These are phyloP conservation scores for Enteromius trimaculatus DNA, from an alignment of 2,797 vertebrate species.

Conservation along the genomic window DNA sequence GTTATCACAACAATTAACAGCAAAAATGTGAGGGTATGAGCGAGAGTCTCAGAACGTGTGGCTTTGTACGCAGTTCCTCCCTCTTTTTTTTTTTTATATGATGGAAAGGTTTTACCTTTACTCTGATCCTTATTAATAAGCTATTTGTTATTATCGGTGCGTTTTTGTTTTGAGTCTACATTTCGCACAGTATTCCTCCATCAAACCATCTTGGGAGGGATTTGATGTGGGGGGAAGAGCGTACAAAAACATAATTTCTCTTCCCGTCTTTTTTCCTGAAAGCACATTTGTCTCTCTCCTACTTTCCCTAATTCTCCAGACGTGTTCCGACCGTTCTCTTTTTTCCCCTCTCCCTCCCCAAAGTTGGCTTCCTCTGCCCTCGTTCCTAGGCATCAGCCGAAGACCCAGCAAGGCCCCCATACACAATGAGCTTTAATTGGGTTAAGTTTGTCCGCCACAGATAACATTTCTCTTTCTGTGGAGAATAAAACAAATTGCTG, in stretches of 20 bases:
- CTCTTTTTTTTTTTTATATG: background rate
- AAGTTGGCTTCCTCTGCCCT: conserved; percentile 68
- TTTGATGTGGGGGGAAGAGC: conserved; percentile 35
- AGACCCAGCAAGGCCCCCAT: conserved; percentile 75
- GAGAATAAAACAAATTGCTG: conserved; percentile 79
- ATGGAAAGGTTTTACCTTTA: conserved; percentile 7
- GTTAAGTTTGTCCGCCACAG: conserved; percentile 87
- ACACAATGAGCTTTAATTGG: conserved; percentile 85
- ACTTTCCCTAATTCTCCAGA: conserved; percentile 59
- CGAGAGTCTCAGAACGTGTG: conserved; percentile 51
- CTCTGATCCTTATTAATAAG: background rate
- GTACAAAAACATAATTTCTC: conserved; percentile 42
- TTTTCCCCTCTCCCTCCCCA: conserved; percentile 49
- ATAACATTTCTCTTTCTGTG: conserved; percentile 85
- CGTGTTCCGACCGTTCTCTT: conserved; percentile 34
- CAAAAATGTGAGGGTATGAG: conserved; percentile 63
- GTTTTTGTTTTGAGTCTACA: background rate
- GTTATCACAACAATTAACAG: conserved; percentile 87
- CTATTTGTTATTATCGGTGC: background rate
- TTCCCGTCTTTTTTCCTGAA: conserved; percentile 53
- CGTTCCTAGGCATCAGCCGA: conserved; percentile 68
- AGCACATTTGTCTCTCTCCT: conserved; percentile 61
- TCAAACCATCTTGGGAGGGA: conserved; percentile 35
- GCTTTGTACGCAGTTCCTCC: conserved; percentile 56
- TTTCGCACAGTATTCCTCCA: conserved; percentile 21